Evolutionary conservation across 2,797 vertebrate species (phyloP).

Genomic region (Sebastes melanostomus): DNA sequence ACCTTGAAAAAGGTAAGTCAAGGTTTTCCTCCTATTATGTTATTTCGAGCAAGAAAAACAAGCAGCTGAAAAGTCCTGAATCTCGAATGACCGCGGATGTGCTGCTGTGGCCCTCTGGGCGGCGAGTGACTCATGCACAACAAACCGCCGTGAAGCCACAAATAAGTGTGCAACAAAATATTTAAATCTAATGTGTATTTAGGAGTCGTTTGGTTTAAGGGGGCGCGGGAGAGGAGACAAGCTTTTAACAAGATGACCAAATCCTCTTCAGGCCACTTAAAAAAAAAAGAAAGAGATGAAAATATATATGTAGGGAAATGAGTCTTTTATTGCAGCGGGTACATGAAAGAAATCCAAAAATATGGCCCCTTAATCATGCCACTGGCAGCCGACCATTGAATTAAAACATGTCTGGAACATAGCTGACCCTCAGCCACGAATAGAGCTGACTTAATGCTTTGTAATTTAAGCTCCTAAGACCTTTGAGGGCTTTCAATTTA

Average conservation of each 20-base stretch:
- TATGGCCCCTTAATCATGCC: not conserved
- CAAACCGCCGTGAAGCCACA: conserved; percentile 64
- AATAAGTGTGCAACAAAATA: conserved; percentile 67
- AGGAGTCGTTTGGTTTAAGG: not conserved
- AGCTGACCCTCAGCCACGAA: conserved; percentile 35
- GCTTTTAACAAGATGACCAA: conserved; percentile 47
- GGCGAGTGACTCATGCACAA: conserved; percentile 63
- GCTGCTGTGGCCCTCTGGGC: conserved; percentile 35
- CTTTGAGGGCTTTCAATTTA: conserved; percentile 30
- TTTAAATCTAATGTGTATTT: conserved; percentile 60
- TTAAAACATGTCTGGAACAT: conserved; percentile 38
- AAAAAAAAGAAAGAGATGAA: not conserved
- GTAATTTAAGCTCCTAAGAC: conserved; percentile 17
- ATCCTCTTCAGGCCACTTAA: conserved; percentile 18
- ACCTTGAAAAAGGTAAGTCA: conserved; percentile 45
- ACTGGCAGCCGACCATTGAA: conserved; percentile 21
- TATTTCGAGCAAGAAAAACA: conserved; percentile 60
- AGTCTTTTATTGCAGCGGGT: conserved; percentile 21
- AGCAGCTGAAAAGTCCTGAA: conserved; percentile 25
- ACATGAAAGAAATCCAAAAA: conserved; percentile 43
- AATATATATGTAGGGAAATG: conserved; percentile 14
- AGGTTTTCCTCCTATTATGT: conserved; percentile 43
- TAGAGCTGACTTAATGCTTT: conserved; percentile 19
- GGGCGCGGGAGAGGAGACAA: not conserved
- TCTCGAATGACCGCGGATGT: conserved; percentile 51